Evolutionary conservation across 2,113 vertebrate genomes (phyloP), one percentile per base, ranked within the genome.

Genomic region (Dasypus novemcinctus): DNA sequence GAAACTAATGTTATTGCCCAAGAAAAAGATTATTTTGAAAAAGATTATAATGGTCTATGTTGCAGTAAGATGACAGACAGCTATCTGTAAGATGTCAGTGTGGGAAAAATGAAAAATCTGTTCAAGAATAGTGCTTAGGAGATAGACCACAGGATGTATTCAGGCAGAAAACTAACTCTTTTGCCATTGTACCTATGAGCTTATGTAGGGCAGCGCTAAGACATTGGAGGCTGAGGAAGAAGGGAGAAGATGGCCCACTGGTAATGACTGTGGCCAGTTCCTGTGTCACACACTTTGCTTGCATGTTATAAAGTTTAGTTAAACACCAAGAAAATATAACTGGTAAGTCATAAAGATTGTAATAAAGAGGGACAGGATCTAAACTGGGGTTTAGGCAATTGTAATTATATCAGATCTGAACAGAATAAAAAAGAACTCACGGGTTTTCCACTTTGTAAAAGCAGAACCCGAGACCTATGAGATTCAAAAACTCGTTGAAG

Each of bases 11-110:
- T 96, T 95, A 87, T 80, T 97, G 6, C 71, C 78, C 7, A 86
- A 74, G 90, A 95, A 90, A 81, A 97, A n/a, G 83, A 80, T 72
- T 96, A 76, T 83, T 94, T 97, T 76, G n/a, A 81, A 13, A 75
- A 41, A 21, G 82, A n/a, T 91, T 88, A 95, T 23, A 95, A 94
- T 69, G 90, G 43, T 93, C 27, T 87, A 0, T 79, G 27, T 94
- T 43, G 78, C 27, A 95, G 75, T 41, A 31, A 29, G 93, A 88
- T 96, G 72, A 31, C 15, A 95, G 31, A 7, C 49, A 54, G 80
- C 31, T 96, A 14, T 78, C 57, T 59, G 72, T 82, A 83, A 96
- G 96, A 96, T 93, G 78, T 72, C 33, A 90, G 0, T 66, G 61
- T 81, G 1, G 72, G 7, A 46, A 91, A 33, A 1, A 94, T 87